Conservation (phyloP, 2,888 invertebrate species). For the Mechanitis mazaeus region DNA sequence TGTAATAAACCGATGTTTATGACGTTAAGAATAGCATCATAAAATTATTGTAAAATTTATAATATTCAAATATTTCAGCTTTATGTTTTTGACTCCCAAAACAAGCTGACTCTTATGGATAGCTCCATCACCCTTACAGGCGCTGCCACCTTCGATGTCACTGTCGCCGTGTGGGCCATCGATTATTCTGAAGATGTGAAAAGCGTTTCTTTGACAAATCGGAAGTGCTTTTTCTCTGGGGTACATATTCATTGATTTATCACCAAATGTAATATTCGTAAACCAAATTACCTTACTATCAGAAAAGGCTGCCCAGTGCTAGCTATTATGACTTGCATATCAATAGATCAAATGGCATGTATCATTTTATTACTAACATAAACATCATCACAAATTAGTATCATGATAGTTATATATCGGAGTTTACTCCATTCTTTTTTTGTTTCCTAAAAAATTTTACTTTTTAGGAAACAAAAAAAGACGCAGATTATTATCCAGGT, state of each 20-base stretch:
- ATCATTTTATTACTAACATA: neutral
- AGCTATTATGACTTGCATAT: too few relatives aligned
- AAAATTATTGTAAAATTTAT: neutral
- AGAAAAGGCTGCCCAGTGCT: too few relatives aligned
- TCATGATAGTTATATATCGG: neutral
- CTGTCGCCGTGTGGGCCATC: conserved; percentile 51
- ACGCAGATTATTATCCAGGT: conserved; percentile 46
- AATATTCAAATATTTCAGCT: conserved; percentile 34
- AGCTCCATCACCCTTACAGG: conserved; percentile 40
- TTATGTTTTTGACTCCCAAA: conserved; percentile 43
- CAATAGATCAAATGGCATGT: too few relatives aligned
- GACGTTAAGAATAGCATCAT: neutral
- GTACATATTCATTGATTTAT: conserved; percentile 33
- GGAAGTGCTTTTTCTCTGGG: conserved; percentile 50
- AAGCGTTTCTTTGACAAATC: conserved; percentile 37
- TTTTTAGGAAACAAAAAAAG: conserved; percentile 40
- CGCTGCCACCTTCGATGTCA: conserved; percentile 47
- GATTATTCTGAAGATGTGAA: conserved; percentile 55
- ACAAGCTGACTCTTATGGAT: conserved; percentile 44
- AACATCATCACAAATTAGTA: too few relatives aligned
- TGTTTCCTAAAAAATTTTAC: neutral
- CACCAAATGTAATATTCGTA: too few relatives aligned
- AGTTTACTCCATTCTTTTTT: neutral
- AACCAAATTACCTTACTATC: too few relatives aligned
- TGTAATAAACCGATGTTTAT: neutral